Base-by-base conservation (phyloP, 2,113 vertebrate genomes). In the Pelvicachromis taeniatus region DNA sequence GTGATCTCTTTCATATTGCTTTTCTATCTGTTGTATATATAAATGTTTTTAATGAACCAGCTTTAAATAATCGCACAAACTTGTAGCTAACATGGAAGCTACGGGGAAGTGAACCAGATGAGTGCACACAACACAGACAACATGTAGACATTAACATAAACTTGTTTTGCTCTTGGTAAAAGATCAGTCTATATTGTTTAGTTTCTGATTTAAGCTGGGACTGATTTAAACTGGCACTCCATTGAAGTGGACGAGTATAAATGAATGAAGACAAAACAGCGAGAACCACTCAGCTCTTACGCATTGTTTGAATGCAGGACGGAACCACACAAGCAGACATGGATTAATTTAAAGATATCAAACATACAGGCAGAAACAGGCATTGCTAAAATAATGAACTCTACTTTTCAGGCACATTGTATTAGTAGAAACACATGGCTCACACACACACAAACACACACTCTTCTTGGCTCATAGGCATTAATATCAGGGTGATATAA, bases 401-500 rank as follows among this genome's bases (percentile, higher is more conserved):
- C 29, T 13, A 79, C 65, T 73, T 75, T 48, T 84, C 54, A 83
- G 77, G 83, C 80, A 55, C 68, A 81, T 75, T 75, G 52, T 54
- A 73, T 77, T 77, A 82, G 84, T 58, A 83, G 48, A 86, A 91
- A 84, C 85, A 85, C 68, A 88, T 38, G 29, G 52, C 38, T 40
- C 65, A 10, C 65, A 40, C 56, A 40, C 56, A 52, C 31, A 29
- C 77, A 80, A 85, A 84, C 70, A 83, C 81, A 87, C 65, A 90
- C 90, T 90, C 82, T 55, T 85, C 84, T 78, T 80, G 58, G 85
- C 88, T 89, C 81, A 65, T 38, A 88, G 56, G 80, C 85, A 78
- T 89, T 90, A 88, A 94, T 93, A 93, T 92, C 85, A 78, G 53
- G 82, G 61, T 56, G 86, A 89, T 88, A 61, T 93, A 93, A 95